Evolutionary conservation across 1,140 invertebrate species (phyloP), one percentile per base, ranked within the genome.

Genomic region (Drosophila pseudoobscura): DNA sequence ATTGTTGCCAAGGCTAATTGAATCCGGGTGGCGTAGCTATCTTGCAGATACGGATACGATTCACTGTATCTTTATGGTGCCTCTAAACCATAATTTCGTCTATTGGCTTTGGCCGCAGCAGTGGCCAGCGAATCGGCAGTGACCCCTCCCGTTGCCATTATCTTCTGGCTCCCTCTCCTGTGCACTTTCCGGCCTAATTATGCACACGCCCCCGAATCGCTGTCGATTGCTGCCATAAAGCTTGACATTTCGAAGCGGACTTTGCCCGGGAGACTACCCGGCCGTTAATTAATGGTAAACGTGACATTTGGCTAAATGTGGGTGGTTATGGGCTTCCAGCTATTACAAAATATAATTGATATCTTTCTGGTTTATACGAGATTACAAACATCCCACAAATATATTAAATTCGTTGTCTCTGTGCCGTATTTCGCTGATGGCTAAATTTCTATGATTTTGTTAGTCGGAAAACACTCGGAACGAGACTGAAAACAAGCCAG

Each of bases 1-100:
- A 54, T 50, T 55, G 61, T 59, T 74, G 78, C 66, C 75, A 87
- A 87, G 82, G 83, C 69, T 87, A 87, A 87, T 88, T 87, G 83
- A 87, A 87, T 87, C 82, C 73, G 66, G 64, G 55, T 53, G 47
- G 76, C 65, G 60, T 80, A 66, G 44, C 62, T 78, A 87, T 75
- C 78, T 70, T 49, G 35, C 56, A 49, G 76, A 76, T 85, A 85
- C 54, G 58, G 35, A 54, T 60, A 47, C 60, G 52, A 51, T 54
- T 47, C 52, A 52, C 52, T 22, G 20, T 76, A 85, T 85, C 82
- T 85, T 87, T 87, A 87, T 85, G 61, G 45, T 20, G 43, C 43
- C 59, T 52, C 59, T 82, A 87, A 87, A 87, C 60, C 65, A 84
- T 84, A 80, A 87, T 84, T 84, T 80, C 50, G 61, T 55, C 66